phyloP scores from a whole-genome alignment of 53 echinoderm and acorn worm genomes.

The Antedon mediterranea region DNA sequence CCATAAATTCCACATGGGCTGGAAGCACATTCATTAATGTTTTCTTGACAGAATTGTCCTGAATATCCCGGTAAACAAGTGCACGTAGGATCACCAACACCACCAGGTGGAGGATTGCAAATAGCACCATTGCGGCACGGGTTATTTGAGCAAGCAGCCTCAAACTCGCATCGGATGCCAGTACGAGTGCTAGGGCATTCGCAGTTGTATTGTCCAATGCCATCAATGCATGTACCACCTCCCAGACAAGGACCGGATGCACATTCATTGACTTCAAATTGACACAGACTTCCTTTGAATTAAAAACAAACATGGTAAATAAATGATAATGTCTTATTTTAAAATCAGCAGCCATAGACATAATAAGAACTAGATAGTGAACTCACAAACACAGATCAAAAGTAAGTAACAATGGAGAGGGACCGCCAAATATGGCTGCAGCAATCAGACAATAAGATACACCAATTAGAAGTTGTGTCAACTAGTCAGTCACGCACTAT shows the following conservation, averaged over 20 bases:
- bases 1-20: conserved; percentile 56
- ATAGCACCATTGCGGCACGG: conserved; percentile 77
- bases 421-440: no score
- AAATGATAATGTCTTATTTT: no score
- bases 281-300: conserved; percentile 15
- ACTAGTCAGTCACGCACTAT: no score
- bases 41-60: conserved; percentile 48
- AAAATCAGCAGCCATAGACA: no score
- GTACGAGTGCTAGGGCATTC: conserved; percentile 32
- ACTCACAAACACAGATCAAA: no score
- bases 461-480: no score
- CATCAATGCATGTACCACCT: conserved; percentile 42
- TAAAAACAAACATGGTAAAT: not conserved
- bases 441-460: no score
- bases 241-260: conserved; percentile 45
- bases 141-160: conserved; percentile 54
- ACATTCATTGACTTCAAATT: conserved; percentile 32
- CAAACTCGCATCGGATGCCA: conserved; percentile 49
- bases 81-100: conserved; percentile 36
- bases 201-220: conserved; percentile 44
- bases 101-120: conserved; percentile 35
- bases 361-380: no score
- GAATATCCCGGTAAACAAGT: conserved; percentile 63
- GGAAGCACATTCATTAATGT: conserved; percentile 62
- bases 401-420: no score